Conservation (phyloP, 2,113 vertebrate genomes). For the Ahaetulla prasina region DNA sequence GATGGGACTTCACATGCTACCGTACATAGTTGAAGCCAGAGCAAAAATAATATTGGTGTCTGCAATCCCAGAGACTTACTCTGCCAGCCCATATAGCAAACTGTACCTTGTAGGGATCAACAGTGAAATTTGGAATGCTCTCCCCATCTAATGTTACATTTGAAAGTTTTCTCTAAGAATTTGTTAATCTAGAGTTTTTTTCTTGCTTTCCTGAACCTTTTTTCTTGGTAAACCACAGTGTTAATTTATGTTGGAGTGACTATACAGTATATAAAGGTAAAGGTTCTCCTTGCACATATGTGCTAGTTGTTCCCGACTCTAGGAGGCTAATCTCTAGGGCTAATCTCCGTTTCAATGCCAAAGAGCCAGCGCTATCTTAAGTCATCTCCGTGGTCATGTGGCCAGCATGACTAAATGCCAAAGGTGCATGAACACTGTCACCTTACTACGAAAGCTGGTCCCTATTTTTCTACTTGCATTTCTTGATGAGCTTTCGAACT, state of each 20-base stretch:
- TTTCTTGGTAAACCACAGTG: not conserved
- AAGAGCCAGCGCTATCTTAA: too few species aligned
- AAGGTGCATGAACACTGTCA: too few species aligned
- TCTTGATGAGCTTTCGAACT: too few species aligned
- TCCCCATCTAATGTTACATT: not conserved
- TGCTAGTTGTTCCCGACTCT: too few species aligned
- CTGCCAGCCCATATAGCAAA: not conserved
- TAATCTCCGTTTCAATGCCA: too few species aligned
- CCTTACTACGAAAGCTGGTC: too few species aligned
- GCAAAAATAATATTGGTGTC: not conserved
- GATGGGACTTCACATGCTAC: not conserved
- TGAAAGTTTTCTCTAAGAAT: not conserved
- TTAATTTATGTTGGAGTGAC: not conserved
- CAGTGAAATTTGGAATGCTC: not conserved
- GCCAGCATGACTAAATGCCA: too few species aligned
- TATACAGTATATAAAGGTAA: not conserved
- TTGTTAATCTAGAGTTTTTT: not conserved
- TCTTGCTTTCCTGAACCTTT: not conserved
- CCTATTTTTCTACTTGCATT: too few species aligned
- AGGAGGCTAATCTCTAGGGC: too few species aligned
- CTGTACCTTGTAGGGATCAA: not conserved
- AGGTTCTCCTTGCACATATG: too few species aligned
- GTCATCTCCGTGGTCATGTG: too few species aligned
- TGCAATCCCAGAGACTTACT: not conserved
- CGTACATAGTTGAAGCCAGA: not conserved